Conservation (phyloP, 2,113 vertebrate genomes). For the Heloderma charlesbogerti region DNA sequence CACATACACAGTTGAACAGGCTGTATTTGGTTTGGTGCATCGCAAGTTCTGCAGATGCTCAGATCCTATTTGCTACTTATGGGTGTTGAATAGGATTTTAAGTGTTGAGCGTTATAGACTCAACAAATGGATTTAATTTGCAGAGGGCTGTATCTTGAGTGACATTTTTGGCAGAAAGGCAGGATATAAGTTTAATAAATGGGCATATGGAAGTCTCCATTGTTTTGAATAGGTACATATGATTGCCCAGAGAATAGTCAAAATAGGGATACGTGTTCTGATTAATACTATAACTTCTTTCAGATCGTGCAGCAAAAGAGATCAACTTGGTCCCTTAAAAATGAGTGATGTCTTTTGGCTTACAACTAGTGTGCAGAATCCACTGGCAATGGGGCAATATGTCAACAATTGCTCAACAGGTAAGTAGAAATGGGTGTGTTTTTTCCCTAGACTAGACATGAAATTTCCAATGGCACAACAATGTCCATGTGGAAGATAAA, state of each 20-base stretch:
- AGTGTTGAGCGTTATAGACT: neutral
- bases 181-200: too few relatives aligned
- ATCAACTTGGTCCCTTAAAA: slow-evolving; percentile 85
- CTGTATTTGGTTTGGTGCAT: neutral
- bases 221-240: neutral
- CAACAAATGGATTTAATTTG: neutral
- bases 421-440: slow-evolving; percentile 55
- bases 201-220: too few relatives aligned
- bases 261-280: rapidly evolving
- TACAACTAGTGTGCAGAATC: slow-evolving; percentile 81
- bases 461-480: neutral
- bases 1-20: neutral
- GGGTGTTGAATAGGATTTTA: neutral
- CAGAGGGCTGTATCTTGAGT: neutral
- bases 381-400: slow-evolving; percentile 91
- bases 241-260: neutral
- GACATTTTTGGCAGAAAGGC: too few relatives aligned
- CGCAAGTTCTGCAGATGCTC: neutral
- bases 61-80: neutral
- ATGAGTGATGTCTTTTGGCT: slow-evolving; percentile 91
- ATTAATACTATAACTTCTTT: neutral
- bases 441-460: neutral
- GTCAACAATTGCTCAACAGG: slow-evolving; percentile 94
- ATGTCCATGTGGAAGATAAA: neutral
- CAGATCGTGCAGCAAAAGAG: slow-evolving; percentile 91